These are phyloP conservation scores for Danaus melanippus DNA, from an alignment of 1,140 invertebrate species.

Conservation along the genomic window DNA sequence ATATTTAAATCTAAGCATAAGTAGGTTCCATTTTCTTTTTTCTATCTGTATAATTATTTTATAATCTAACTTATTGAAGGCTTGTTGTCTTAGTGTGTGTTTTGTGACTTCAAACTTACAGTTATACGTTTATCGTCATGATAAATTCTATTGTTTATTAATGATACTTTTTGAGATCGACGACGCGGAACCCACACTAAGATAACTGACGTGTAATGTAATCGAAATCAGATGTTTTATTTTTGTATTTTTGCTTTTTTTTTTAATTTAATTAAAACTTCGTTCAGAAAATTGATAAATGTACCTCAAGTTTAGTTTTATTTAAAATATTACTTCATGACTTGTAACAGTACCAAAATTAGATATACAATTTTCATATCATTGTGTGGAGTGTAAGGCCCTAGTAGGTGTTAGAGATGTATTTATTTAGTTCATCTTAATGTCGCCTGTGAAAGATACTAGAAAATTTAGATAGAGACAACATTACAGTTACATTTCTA, in stretches of 20 bases:
- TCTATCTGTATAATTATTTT: conserved; percentile 20
- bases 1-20: conserved; percentile 55
- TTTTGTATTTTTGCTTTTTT: conserved; percentile 6
- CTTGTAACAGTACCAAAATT: conserved; percentile 10
- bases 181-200: too few species aligned
- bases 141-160: too few species aligned
- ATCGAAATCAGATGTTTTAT: not conserved
- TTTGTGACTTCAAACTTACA: too few species aligned
- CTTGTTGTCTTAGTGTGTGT: too few species aligned
- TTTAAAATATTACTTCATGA: not conserved
- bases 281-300: conserved; percentile 1
- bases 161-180: too few species aligned
- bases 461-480: too few species aligned
- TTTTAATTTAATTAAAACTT: conserved; percentile 1
- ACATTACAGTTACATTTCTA: too few species aligned
- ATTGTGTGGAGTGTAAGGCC: not conserved
- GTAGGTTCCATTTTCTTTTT: conserved; percentile 56
- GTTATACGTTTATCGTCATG: too few species aligned
- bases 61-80: conserved; percentile 1
- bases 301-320: conserved; percentile 2
- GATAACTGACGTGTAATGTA: too few species aligned
- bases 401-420: too few species aligned
- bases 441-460: too few species aligned
- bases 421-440: too few species aligned
- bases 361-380: conserved; percentile 14